These are phyloP conservation scores for Hecatera dysodea DNA, from an alignment of 2,888 invertebrate species.

Conservation along the genomic window DNA sequence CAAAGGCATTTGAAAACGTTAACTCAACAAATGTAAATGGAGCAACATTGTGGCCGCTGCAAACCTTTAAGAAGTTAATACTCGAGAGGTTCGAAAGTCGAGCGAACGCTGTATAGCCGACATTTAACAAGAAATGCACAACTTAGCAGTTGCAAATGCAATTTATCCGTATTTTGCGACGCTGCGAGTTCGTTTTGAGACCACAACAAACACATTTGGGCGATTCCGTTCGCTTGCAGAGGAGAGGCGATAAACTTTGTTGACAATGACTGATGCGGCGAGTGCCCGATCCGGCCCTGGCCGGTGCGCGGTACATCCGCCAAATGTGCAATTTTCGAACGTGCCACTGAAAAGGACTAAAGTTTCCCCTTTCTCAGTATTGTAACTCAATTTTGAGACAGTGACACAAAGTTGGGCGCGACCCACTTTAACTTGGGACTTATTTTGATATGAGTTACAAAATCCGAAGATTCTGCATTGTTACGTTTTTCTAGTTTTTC, in stretches of 20 bases:
- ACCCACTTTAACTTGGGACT: slow-evolving; percentile 76
- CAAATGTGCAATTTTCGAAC: slow-evolving; percentile 83
- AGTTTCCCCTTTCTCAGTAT: slow-evolving; percentile 75
- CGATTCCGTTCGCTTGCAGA: slow-evolving; percentile 73
- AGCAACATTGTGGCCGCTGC: slow-evolving; percentile 35
- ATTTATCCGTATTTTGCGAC: slow-evolving; percentile 68
- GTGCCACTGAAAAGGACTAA: slow-evolving; percentile 77
- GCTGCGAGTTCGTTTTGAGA: slow-evolving; percentile 72
- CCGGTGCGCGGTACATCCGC: slow-evolving; percentile 59
- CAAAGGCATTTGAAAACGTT: slow-evolving; percentile 42
- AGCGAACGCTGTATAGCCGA: slow-evolving; percentile 43
- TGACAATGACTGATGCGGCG: slow-evolving; percentile 87
- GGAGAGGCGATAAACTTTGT: slow-evolving; percentile 83
- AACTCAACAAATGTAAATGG: slow-evolving; percentile 60
- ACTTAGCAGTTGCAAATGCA: slow-evolving; percentile 71
- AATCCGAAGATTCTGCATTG: slow-evolving; percentile 62
- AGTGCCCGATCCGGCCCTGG: slow-evolving; percentile 67
- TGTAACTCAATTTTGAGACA: slow-evolving; percentile 82
- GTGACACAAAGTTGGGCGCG: slow-evolving; percentile 77
- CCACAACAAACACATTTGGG: slow-evolving; percentile 85
- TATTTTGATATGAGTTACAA: slow-evolving; percentile 75
- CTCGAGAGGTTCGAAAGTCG: slow-evolving; percentile 59
- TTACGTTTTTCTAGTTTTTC: slow-evolving; percentile 54
- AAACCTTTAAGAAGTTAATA: slow-evolving; percentile 61
- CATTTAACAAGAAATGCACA: slow-evolving; percentile 72